Base-by-base conservation (phyloP, 30 jellyfish, hydroid and myxozoan species). In the Clytia hemisphaerica region DNA sequence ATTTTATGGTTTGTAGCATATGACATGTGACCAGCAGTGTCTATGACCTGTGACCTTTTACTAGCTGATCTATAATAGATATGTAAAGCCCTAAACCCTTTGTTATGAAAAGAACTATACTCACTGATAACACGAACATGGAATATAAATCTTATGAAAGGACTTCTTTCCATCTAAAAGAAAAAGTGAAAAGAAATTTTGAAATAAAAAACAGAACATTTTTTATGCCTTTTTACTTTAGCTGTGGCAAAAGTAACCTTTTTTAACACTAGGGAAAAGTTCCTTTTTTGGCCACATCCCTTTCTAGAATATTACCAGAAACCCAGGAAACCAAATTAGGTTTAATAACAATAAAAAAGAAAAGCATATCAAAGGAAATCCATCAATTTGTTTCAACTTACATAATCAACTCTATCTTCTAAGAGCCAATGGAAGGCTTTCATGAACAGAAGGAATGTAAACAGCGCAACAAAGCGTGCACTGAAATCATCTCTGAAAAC, bases 401-500 rank as follows among this genome's bases (percentile, higher is more conserved):
- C 97, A 69, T 88, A 88, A 54, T 88, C 97, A 54, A 88, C 86
- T 61, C 98, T 67, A 67, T 81, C 95, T 60, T 89, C 98, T n/a
- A 89, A 85, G 36, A 89, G 60, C 95, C 95, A 89, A 57, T 89
- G 98, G 57, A 89, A 89, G 30, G 92, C 95, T 75, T 89, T 89
- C 61, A 89, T 53, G 58, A 89, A 89, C 16, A 89, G 93, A 24
- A 89, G 66, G 45, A 89, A 71, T 0, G 98, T 76, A 60, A 89
- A 83, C 21, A 83, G 77, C 9, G 95, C 85, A n/a, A 89, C 95
- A 82, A 89, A 82, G 42, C 78, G 77, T 36, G 95, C 89, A 40
- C 95, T 89, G 72, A 89, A 81, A 59, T 89, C 98, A 77, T 89
- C 95, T 32, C 98, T 83, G 61, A 89, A 89, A 25, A 89, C 98